Base-by-base conservation (phyloP, 2,113 vertebrate species). In the Narcine bancroftii region DNA sequence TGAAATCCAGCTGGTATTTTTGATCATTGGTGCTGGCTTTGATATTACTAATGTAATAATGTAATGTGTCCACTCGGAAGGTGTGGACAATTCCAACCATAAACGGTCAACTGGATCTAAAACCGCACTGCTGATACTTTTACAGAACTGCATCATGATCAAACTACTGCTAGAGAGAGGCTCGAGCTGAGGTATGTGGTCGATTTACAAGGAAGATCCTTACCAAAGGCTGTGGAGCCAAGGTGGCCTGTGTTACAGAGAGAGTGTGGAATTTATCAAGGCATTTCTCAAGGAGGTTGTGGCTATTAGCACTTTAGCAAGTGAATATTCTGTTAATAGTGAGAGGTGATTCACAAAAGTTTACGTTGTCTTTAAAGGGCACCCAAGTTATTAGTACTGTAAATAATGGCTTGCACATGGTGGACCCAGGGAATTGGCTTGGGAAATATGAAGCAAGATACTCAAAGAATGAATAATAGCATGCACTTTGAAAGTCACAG, bases 1-100 rank as follows among this genome's bases (percentile, higher is more conserved):
- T 36, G 53, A 87, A 87, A 87, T 87, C 53, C 53, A 87, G 81
- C 15, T 87, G 81, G 53, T 15, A 87, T 87, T 87, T 87, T 87
- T 87, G 36, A n/a, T 60, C n/a, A 63, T 15, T n/a, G 36, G 24
- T 6, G 36, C 6, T 19, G 1, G 3, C 36, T 36, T 29, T 47
- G 29, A 33, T 17, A 33, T 50, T 2, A 47, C 56, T 87, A 9
- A 87, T 33, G 13, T 83, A 6, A 81, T 50, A 21, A 42, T 29
- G 1, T 11, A 83, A 33, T 50, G 45, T 81, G 45, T 17, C 36
- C n/a, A 19, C 13, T 76, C 73, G 7, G 36, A 36, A 19, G n/a
- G 24, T 21, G 42, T n/a, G 47, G 77, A 50, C 1, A 56, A 79
- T 79, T 50, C 76, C 10, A 21, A 79, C 24, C 50, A 15, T 4